Conservation (phyloP, 2,113 vertebrate genomes). For the Eclectus roratus region DNA sequence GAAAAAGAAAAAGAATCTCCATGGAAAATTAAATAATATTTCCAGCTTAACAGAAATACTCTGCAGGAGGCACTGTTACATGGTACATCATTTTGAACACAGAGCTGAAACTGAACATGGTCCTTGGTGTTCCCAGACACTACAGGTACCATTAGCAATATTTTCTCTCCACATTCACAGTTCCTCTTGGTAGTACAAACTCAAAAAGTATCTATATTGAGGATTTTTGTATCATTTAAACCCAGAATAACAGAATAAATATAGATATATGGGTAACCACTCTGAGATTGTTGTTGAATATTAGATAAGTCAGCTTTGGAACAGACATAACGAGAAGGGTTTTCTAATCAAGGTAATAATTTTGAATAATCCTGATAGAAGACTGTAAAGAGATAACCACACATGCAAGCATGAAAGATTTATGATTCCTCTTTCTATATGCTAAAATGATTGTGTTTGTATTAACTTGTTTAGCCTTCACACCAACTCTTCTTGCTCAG, state of each 20-base stretch:
- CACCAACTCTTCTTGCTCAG: not conserved
- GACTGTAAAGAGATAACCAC: not conserved
- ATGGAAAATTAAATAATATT: not conserved
- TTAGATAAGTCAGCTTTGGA: not conserved
- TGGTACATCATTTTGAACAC: not conserved
- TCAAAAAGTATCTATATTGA: not conserved
- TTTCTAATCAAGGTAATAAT: not conserved
- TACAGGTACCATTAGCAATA: not conserved
- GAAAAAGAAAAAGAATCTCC: not conserved
- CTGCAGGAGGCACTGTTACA: not conserved
- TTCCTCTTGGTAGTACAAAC: not conserved
- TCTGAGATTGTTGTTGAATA: not conserved
- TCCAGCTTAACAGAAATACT: not conserved
- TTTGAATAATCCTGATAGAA: not conserved
- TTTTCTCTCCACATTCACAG: not conserved
- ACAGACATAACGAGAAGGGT: not conserved
- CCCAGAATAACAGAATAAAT: not conserved
- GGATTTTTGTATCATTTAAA: not conserved
- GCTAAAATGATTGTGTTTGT: not conserved
- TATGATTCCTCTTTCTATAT: not conserved
- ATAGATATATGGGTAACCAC: not conserved
- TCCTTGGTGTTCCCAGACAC: not conserved
- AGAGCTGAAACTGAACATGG: not conserved
- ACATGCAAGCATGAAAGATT: not conserved
- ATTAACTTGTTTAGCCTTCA: slow-evolving; percentile 46